Evolutionary conservation across 2,797 vertebrate species (phyloP).

Genomic region (Parauchenoglanis ngamensis): DNA sequence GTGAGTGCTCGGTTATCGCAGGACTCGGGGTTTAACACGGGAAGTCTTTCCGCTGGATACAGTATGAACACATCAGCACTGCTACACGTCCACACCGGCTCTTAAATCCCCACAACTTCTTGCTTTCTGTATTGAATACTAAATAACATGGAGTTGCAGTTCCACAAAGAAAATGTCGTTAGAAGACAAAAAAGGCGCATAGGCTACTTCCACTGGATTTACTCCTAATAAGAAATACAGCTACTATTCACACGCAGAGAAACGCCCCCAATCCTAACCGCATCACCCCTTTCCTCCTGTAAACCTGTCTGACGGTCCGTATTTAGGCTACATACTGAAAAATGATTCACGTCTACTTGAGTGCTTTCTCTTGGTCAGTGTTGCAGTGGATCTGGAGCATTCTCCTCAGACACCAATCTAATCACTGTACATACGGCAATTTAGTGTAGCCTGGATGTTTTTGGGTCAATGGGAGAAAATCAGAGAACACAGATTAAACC

Average conservation of each 20-base stretch:
- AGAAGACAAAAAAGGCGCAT: background rate
- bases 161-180: background rate
- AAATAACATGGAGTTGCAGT: background rate
- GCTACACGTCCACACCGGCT: constrained; percentile 5
- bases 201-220: background rate
- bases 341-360: background rate
- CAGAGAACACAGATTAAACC: background rate
- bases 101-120: constrained; percentile 27
- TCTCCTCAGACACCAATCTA: background rate
- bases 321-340: background rate
- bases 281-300: background rate
- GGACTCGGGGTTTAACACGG: constrained; percentile 1
- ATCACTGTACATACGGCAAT: background rate
- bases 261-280: background rate
- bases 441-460: background rate
- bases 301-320: background rate
- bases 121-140: background rate
- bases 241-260: background rate
- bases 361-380: background rate
- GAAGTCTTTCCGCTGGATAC: constrained; percentile 9
- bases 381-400: background rate
- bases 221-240: background rate
- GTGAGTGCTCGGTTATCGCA: background rate
- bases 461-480: background rate
- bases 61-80: background rate